These are phyloP conservation scores for Ectemnius continuus DNA, from an alignment of 2,888 invertebrate species.

Conservation along the genomic window DNA sequence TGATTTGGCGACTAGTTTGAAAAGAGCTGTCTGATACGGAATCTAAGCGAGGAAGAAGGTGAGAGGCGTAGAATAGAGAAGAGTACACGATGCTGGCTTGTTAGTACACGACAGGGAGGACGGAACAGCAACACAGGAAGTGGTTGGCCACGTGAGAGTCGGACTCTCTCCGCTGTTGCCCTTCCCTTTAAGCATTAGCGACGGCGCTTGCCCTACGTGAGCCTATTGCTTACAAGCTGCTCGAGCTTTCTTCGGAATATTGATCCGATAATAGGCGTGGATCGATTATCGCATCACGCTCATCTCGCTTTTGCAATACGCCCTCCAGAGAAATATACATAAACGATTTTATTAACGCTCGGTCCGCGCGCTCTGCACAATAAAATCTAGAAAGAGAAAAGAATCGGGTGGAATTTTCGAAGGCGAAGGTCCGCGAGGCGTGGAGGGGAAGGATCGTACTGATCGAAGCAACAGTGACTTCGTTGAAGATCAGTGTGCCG, in stretches of 20 bases:
- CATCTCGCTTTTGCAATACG: too few species aligned
- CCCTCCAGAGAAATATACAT: too few species aligned
- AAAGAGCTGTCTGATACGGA: too few species aligned
- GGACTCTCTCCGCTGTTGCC: slow-evolving; percentile 36
- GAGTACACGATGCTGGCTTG: slow-evolving; percentile 26
- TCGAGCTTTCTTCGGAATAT: slow-evolving; percentile 59
- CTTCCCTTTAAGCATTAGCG: slow-evolving; percentile 61
- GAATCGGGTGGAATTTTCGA: too few species aligned
- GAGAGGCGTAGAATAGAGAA: too few species aligned
- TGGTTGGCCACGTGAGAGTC: slow-evolving; percentile 62
- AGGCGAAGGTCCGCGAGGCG: too few species aligned
- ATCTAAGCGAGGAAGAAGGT: too few species aligned
- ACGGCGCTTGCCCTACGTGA: slow-evolving; percentile 64
- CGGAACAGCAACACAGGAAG: slow-evolving; percentile 69
- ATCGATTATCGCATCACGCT: slow-evolving; percentile 37
- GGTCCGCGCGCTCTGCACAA: too few species aligned
- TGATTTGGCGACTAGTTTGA: too few species aligned
- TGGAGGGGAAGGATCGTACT: too few species aligned
- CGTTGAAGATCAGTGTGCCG: slow-evolving; percentile 32
- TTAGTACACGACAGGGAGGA: slow-evolving; percentile 53
- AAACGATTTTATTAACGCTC: too few species aligned
- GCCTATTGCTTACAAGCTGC: slow-evolving; percentile 63
- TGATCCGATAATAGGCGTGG: slow-evolving; percentile 54
- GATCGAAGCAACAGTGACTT: neutral
- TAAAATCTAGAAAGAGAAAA: too few species aligned